These are phyloP conservation scores for Ochlodes sylvanus DNA, from an alignment of 2,888 invertebrate genomes.

Conservation along the genomic window DNA sequence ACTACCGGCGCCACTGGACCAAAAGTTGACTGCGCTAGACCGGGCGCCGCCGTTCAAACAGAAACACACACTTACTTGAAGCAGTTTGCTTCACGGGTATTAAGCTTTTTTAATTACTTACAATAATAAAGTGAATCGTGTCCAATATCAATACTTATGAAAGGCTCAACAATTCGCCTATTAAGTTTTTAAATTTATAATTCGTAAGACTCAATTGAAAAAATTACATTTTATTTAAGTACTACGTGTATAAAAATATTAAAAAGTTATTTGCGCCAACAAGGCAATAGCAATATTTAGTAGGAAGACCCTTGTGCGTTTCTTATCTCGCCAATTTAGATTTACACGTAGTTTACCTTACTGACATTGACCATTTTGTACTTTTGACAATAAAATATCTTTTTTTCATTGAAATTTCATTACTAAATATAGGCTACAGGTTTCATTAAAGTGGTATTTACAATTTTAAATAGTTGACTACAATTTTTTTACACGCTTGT, in stretches of 20 bases:
- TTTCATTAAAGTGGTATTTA: neutral
- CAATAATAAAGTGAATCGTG: no score
- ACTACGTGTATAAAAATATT: slow-evolving; percentile 8
- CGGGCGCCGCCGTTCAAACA: no score
- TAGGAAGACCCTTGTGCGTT: slow-evolving; percentile 42
- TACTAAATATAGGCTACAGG: neutral
- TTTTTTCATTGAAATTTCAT: slow-evolving; percentile 6
- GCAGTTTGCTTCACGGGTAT: no score
- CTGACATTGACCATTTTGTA: slow-evolving; percentile 7
- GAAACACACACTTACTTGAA: no score
- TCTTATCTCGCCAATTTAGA: neutral
- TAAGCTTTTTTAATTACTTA: no score
- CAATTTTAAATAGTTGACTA: neutral
- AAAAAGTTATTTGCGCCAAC: slow-evolving; percentile 17
- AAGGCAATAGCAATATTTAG: slow-evolving; percentile 24
- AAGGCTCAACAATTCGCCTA: no score
- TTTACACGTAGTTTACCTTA: neutral
- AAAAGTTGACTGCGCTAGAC: no score
- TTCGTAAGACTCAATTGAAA: neutral
- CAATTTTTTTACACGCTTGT: neutral
- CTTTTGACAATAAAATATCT: neutral
- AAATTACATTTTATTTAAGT: neutral
- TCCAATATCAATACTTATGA: no score
- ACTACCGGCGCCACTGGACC: no score
- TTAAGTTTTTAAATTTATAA: neutral